A percentile compares a stretch with the other conserved stretches of the same genome.
phyloP scores from a whole-genome alignment of 2,113 vertebrate genomes.

The Catharus fuscescens region DNA sequence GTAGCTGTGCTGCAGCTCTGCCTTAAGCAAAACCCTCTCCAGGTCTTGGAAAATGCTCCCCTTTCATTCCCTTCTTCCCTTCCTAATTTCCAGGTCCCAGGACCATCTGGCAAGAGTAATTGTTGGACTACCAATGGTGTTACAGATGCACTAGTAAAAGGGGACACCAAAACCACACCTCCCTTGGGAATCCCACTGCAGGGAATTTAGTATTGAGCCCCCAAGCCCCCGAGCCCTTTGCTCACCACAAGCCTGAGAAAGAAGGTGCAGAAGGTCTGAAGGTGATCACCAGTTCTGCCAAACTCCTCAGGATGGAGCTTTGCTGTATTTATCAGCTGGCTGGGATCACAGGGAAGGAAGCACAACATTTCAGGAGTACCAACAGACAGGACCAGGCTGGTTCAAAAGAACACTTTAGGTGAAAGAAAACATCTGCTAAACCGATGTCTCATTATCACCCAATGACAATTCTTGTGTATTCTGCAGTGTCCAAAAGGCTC shows the following conservation, averaged over 20 bases:
- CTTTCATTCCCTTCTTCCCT: neutral
- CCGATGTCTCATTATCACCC: neutral
- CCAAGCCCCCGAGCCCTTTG: rapidly evolving
- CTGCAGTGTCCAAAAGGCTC: neutral
- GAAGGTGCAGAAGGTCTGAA: neutral
- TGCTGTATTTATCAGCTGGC: neutral
- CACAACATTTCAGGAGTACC: neutral
- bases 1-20: neutral
- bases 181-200: neutral
- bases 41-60: neutral
- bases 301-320: neutral
- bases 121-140: neutral
- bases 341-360: neutral
- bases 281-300: neutral
- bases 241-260: neutral
- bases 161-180: neutral
- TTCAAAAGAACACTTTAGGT: neutral
- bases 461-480: neutral
- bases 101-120: neutral
- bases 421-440: neutral
- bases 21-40: neutral
- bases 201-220: neutral
- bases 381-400: rapidly evolving
- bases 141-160: neutral
- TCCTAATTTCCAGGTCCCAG: neutral